Percentiles rank a stretch among this genome's conserved stretches.
Evolutionary conservation across 2,797 vertebrate genomes (phyloP).

Genomic region (Galagoides demidoff): DNA sequence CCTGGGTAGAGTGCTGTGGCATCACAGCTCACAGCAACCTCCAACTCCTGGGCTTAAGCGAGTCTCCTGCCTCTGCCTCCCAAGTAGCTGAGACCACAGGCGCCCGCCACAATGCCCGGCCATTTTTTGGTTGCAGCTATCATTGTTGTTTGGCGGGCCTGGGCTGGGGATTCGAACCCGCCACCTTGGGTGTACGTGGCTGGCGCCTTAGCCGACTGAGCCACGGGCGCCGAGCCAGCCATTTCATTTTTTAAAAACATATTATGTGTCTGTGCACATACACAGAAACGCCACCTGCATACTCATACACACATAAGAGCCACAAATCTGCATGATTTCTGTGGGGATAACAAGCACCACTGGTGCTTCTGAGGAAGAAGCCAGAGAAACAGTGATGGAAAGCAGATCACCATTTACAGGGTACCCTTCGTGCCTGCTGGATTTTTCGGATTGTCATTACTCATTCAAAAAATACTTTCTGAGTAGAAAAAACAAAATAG

Average conservation of each 20-base stretch:
- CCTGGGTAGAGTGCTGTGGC: too few relatives aligned
- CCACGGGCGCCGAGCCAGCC: too few relatives aligned
- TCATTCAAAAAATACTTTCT: background rate
- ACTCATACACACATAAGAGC: rapidly evolving
- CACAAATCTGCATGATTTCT: background rate
- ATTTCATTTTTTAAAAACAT: background rate
- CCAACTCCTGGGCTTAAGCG: too few relatives aligned
- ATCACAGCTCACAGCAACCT: too few relatives aligned
- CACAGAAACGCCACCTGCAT: background rate
- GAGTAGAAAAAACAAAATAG: background rate
- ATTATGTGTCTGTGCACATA: background rate
- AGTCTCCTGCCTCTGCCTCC: too few relatives aligned
- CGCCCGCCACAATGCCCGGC: too few relatives aligned
- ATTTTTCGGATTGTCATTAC: background rate
- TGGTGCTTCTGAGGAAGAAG: background rate
- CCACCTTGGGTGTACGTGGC: too few relatives aligned
- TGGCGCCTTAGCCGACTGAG: too few relatives aligned
- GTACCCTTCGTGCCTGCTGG: rapidly evolving
- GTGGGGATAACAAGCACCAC: background rate
- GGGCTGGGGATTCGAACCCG: too few relatives aligned
- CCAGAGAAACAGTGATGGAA: background rate
- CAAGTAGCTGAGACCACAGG: too few relatives aligned
- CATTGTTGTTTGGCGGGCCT: too few relatives aligned
- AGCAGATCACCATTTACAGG: rapidly evolving
- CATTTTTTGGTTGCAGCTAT: too few relatives aligned